Evolutionary conservation across 1,140 invertebrate genomes (phyloP), one percentile per base, ranked within the genome.

Genomic region (Sitophilus oryzae): DNA sequence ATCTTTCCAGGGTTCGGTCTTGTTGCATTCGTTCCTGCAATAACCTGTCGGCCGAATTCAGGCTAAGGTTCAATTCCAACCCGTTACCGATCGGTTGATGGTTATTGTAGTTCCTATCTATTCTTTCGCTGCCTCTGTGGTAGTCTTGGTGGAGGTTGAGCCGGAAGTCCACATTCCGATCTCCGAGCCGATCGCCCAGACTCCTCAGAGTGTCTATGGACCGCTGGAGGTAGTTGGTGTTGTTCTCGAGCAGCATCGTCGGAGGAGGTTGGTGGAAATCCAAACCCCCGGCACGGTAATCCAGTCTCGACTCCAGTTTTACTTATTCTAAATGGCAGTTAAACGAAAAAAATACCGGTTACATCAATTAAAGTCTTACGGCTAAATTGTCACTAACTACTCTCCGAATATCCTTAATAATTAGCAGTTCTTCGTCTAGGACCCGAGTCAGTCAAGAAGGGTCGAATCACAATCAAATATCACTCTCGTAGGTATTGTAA

Each of bases 181-280:
- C 67, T 1, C 64, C 66, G 5, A 70, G 52, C 5, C 70, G 61
- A 53, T 69, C 68, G 1, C 68, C 67, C 15, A 72, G 53, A 11
- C 78, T 80, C 50, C 82, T 71, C 50, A 84, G 66, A 63, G 82
- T 82, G 61, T 84, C 82, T 65, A 84, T 83, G 63, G 81, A 82
- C 53, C 81, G 73, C 66, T 84, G 81, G 58, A 83, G 80, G 70
- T 79, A 77, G 16, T 80, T 80, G 9, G 63, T 55, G 49, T 65
- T 59, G 48, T 67, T 70, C 36, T 71, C 69, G 42, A 69, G 52
- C 16, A 70, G 53, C 63, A 71, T 68, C n/a, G 64, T 54, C 42
- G 66, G 51, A 21, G 69, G 62, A 35, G 62, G 60, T 48, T 62
- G 61, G 59, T 71, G 69, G 52, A 71, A 71, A 34, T 71, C 69